These are phyloP conservation scores for Dolichopus griseipennis DNA, from an alignment of 2,888 invertebrate species.

Conservation along the genomic window DNA sequence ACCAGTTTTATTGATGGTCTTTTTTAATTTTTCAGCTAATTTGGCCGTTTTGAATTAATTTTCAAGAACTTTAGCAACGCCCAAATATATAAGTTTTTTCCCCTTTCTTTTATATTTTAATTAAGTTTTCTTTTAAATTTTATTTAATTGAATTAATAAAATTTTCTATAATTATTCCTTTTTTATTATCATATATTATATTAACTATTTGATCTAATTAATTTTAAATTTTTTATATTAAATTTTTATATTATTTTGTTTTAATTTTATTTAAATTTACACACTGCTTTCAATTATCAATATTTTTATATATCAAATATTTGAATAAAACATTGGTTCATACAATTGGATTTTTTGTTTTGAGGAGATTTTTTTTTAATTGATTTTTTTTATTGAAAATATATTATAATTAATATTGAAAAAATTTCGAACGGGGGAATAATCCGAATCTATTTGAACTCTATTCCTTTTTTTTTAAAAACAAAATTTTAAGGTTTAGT, in stretches of 20 bases:
- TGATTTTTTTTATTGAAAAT: neutral
- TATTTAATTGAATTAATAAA: constrained; percentile 10
- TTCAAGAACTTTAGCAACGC: constrained; percentile 12
- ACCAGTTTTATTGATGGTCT: constrained; percentile 21
- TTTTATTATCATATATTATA: constrained; percentile 13
- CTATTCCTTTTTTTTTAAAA: neutral
- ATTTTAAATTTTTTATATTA: neutral
- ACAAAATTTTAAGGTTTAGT: neutral
- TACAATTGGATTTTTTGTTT: no score
- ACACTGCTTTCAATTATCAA: neutral
- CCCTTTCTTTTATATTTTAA: constrained; percentile 17
- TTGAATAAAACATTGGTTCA: neutral
- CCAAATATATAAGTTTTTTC: constrained; percentile 8
- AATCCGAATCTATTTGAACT: neutral
- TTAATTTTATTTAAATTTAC: neutral
- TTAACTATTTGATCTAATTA: neutral
- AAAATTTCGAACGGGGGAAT: neutral
- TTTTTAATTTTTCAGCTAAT: constrained; percentile 21
- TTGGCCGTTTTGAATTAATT: constrained; percentile 21
- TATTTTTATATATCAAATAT: neutral
- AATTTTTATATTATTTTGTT: neutral
- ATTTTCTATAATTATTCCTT: constrained; percentile 11
- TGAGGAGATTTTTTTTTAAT: no score
- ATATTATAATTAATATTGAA: neutral
- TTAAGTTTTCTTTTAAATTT: constrained; percentile 15